Evolutionary conservation across 2,888 invertebrate species (phyloP).

Genomic region (Rugalucina vietnamica): DNA sequence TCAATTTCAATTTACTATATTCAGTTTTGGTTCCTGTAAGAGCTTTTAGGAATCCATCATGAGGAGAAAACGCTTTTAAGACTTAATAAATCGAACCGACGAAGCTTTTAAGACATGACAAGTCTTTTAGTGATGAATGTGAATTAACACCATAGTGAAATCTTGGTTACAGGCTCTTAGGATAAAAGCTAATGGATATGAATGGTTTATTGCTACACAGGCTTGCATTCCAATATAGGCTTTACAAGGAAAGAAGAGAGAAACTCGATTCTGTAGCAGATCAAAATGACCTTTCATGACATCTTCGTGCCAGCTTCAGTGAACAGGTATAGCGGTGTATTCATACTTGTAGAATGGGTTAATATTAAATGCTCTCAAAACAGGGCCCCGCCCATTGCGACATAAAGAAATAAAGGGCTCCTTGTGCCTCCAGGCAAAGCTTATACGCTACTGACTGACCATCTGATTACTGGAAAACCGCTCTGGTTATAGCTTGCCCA

Average conservation of each 20-base stretch:
- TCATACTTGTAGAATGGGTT: too few relatives aligned
- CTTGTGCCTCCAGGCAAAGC: too few relatives aligned
- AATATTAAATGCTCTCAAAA: too few relatives aligned
- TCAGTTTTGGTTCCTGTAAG: background rate
- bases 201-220: slow-evolving; percentile 1
- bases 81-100: slow-evolving; percentile 20
- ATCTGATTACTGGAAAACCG: too few relatives aligned
- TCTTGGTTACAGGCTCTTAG: slow-evolving; percentile 24
- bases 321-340: too few relatives aligned
- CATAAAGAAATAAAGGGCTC: too few relatives aligned
- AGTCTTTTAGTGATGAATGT: slow-evolving; percentile 15
- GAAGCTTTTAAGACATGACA: slow-evolving; percentile 22
- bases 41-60: slow-evolving; percentile 10
- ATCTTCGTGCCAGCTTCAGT: background rate
- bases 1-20: slow-evolving; percentile 17
- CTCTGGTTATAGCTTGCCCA: too few relatives aligned
- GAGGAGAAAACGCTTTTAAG: slow-evolving; percentile 17
- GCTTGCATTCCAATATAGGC: slow-evolving; percentile 4
- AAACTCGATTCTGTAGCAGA: background rate
- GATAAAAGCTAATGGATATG: slow-evolving; percentile 24
- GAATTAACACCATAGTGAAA: slow-evolving; percentile 17
- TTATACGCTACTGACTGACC: too few relatives aligned
- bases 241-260: background rate
- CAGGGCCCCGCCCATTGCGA: too few relatives aligned
- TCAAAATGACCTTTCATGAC: slow-evolving; percentile 16